Base-by-base conservation (phyloP, 2,113 vertebrate species). In the Coregonus clupeaformis region DNA sequence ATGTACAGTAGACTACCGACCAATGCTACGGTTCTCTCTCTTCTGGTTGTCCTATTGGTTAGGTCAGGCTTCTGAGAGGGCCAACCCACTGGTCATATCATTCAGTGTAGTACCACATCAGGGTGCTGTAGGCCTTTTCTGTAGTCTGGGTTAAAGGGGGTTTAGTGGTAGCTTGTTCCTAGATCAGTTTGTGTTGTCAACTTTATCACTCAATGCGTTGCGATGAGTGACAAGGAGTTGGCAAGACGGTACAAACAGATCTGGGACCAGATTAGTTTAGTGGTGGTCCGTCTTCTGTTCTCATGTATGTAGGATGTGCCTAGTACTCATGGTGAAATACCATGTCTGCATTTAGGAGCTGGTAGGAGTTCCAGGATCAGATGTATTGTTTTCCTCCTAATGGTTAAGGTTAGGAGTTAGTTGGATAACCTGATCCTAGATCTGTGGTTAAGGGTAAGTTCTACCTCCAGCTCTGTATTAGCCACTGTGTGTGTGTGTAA, bases 271-370 rank as follows among this genome's bases (percentile, higher is more conserved):
- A 5, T 5, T 82, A 89, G 83, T 81, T 84, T 82, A 89, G 83
- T 80, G 84, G 76, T 59, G n/a, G n/a, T 60, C 57, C 1, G 78
- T 79, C 72, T 85, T 90, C 76, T 87, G 82, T 88, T 82, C 77
- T 90, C 36, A 42, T 86, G 84, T 91, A 86, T 86, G 77, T 91
- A 87, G 87, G 85, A 88, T 80, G 87, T 83, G 79, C 79, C 81
- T 84, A 42, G 36, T 42, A 72, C 84, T 88, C 82, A 76, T 71
- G 75, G 63, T 74, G 6, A 80, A 76, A 82, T 82, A 75, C 73
- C 49, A 66, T 78, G 65, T 67, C 65, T 69, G 68, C 68, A 52
- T 52, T 52, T 16, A 14, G 16, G 49, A 52, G 49, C 49, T 52
- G 49, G 13, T 52, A 52, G 47, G 12, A 14, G 47, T 14, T 49